Evolutionary conservation across 2,797 vertebrate species (phyloP).

Genomic region (Adelosebastes latens): DNA sequence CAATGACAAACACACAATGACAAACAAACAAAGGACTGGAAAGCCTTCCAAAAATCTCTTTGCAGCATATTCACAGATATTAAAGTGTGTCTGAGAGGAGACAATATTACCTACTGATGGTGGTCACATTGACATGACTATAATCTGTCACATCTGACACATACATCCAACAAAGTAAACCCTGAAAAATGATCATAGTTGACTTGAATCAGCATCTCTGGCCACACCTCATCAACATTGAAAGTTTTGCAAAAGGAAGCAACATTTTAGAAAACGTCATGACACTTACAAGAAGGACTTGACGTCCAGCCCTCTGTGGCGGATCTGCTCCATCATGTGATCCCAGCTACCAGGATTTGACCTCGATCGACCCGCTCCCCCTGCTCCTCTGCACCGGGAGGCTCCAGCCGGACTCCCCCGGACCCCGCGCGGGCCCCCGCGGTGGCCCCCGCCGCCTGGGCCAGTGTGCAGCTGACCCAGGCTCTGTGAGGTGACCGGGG

Average conservation of each 20-base stretch:
- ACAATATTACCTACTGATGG: background rate
- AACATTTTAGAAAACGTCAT: conserved; percentile 15
- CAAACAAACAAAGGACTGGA: background rate
- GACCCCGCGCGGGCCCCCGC: conserved; percentile 89
- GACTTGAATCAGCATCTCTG: background rate
- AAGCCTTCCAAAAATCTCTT: background rate
- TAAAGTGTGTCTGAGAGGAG: background rate
- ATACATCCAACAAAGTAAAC: background rate
- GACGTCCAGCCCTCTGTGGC: conserved; percentile 97
- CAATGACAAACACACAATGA: background rate
- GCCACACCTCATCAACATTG: background rate
- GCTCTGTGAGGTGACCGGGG: conserved; percentile 97
- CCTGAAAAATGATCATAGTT: background rate
- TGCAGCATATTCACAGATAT: background rate
- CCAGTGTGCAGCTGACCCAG: conserved; percentile 94
- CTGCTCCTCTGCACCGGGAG: conserved; percentile 89
- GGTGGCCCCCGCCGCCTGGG: conserved; percentile 87
- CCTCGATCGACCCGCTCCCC: conserved; percentile 87
- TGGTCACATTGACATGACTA: background rate
- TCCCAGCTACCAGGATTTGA: conserved; percentile 99
- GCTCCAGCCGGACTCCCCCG: conserved; percentile 89
- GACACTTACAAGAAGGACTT: conserved; percentile 98
- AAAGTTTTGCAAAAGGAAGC: background rate
- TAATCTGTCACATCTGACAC: background rate
- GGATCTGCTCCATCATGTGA: conserved; percentile 98